These are phyloP conservation scores for Zaprionus ornatus DNA, from an alignment of 1,140 invertebrate species.

Conservation along the genomic window DNA sequence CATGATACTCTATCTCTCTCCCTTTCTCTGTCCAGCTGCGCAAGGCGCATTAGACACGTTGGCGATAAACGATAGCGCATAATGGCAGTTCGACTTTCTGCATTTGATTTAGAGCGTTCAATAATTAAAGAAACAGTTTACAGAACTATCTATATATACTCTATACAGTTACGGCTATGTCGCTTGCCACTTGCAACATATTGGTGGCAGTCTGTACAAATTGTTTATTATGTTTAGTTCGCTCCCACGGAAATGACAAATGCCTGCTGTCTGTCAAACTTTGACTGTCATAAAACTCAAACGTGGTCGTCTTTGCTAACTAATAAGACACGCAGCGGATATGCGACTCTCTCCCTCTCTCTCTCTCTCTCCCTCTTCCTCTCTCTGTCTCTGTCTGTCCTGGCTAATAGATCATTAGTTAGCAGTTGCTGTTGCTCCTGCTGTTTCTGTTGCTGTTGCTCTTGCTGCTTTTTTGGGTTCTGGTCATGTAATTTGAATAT, in stretches of 20 bases:
- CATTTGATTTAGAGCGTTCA: constrained; percentile 3
- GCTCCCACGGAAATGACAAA: constrained; percentile 40
- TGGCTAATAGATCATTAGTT: constrained; percentile 79
- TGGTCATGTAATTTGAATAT: constrained; percentile 72
- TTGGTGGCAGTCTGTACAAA: constrained; percentile 55
- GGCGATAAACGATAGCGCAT: constrained; percentile 62
- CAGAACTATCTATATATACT: not conserved
- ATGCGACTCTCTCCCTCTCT: too few species aligned
- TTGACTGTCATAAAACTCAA: constrained; percentile 73
- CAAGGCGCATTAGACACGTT: constrained; percentile 58
- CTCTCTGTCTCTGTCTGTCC: not conserved
- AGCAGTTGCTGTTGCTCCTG: constrained; percentile 57
- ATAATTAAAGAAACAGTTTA: not conserved
- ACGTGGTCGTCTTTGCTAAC: constrained; percentile 68
- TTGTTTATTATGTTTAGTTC: constrained; percentile 60
- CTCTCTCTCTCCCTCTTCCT: too few species aligned
- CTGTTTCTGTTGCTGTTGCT: not conserved
- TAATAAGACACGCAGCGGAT: constrained; percentile 72
- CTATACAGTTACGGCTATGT: too few species aligned
- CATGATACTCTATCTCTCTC: constrained; percentile 33
- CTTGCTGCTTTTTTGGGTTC: constrained; percentile 41
- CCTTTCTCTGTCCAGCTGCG: not conserved
- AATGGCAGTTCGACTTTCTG: constrained; percentile 58
- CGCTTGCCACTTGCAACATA: constrained; percentile 15
- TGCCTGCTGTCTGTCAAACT: constrained; percentile 55